Conservation (phyloP, 2,888 invertebrate species). For the Synanthedon andrenaeformis region DNA sequence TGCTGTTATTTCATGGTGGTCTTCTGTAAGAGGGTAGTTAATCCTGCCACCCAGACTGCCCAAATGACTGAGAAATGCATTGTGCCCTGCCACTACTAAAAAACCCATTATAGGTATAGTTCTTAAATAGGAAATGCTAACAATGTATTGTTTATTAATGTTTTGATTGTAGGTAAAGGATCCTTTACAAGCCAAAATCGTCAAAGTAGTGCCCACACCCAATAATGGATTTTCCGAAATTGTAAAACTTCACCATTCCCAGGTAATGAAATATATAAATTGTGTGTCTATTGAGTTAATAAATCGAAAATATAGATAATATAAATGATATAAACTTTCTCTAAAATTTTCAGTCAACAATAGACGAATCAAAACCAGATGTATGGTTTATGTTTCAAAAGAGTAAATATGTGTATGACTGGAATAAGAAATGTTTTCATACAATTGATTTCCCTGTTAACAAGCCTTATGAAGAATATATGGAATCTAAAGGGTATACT, state of each 20-base stretch:
- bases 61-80: too few relatives aligned
- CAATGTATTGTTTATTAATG: not conserved
- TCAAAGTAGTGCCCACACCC: conserved; percentile 94
- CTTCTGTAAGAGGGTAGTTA: too few relatives aligned
- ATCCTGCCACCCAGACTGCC: too few relatives aligned
- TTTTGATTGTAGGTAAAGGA: conserved; percentile 74
- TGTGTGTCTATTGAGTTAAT: not conserved
- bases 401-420: conserved; percentile 93
- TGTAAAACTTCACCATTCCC: conserved; percentile 78
- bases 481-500: conserved; percentile 87
- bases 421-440: conserved; percentile 82
- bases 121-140: not conserved
- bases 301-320: not conserved
- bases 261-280: conserved; percentile 41
- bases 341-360: conserved; percentile 30
- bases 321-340: not conserved
- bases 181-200: conserved; percentile 83
- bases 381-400: conserved; percentile 98
- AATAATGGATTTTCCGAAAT: conserved; percentile 98
- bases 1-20: too few relatives aligned
- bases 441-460: conserved; percentile 89
- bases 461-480: conserved; percentile 77
- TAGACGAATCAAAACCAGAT: conserved; percentile 56
- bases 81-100: too few relatives aligned
- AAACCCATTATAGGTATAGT: too few relatives aligned